Evolutionary conservation across 2,797 vertebrate species (phyloP), one percentile per base, ranked within the genome.

Genomic region (Sardinella longiceps): DNA sequence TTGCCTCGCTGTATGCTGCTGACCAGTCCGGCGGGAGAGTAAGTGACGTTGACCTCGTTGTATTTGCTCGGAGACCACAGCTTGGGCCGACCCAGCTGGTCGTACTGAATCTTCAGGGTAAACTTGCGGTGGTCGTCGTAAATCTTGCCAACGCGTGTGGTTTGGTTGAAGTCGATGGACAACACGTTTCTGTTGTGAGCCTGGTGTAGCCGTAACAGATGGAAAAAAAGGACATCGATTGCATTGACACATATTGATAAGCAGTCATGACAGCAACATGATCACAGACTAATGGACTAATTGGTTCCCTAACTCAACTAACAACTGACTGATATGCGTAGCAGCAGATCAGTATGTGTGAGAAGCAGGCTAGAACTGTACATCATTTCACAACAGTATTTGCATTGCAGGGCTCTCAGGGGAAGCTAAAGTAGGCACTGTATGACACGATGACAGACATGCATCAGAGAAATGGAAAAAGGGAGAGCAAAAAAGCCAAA

Each of bases 81-180:
- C 80, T 98, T 80, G 1, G 98, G 98, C 11, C 97, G 95, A 12
- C 98, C 98, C 15, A 95, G 94, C 45, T 93, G 92, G 90, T 99
- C 98, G 4, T 99, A 99, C 91, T 98, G 96, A 88, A 99, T 98
- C n/a, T 96, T 95, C 81, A 99, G 97, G 50, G 98, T 99, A 91
- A 99, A 99, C 92, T 99, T 99, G 81, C 98, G 95, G 91, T 99
- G 98, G 89, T 99, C 98, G 11, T 99, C 98, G 10, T 99, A 99
- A 90, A 99, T 99, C 92, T 99, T 99, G 74, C 98, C 98, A 0
- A 98, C 97, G 86, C 96, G 95, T 80, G 97, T 98, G 85, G 95
- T 93, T 60, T 98, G 98, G 92, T 99, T 98, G 0, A 98, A 99
- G 92, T 99, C 98, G 86, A 99, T 98, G 82, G 98, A 99, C 30